Conservation (phyloP, 2,797 vertebrate species). For the Nothura maculosa region DNA sequence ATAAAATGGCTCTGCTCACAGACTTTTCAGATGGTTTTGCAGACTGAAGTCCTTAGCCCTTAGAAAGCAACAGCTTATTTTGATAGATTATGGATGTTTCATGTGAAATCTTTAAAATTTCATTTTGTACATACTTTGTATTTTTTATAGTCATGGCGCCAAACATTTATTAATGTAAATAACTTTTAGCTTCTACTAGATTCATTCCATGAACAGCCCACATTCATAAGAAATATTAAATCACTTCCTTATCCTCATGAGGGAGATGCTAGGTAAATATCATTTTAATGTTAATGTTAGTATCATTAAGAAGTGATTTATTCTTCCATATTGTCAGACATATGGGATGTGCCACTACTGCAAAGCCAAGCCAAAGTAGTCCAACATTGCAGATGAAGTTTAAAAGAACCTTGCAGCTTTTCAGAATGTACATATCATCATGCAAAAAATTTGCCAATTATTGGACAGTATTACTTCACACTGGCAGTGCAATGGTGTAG, state of each 20-base stretch:
- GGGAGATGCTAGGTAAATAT: background rate
- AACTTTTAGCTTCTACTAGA: background rate
- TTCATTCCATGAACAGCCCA: background rate
- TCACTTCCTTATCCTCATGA: background rate
- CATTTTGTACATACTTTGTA: background rate
- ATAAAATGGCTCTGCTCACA: background rate
- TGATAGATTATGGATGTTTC: background rate
- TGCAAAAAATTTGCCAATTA: background rate
- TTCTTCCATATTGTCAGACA: background rate
- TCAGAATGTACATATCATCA: background rate
- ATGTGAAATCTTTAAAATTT: background rate
- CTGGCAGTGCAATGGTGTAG: too few relatives aligned
- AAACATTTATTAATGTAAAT: background rate
- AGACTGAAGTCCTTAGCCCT: background rate
- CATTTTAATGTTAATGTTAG: background rate
- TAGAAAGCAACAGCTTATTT: background rate
- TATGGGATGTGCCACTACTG: background rate
- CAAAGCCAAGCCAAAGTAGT: background rate
- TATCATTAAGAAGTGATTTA: background rate
- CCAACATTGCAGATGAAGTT: background rate
- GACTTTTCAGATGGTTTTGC: background rate
- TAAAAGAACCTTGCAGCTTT: background rate
- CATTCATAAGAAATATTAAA: background rate
- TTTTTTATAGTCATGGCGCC: rapidly evolving
- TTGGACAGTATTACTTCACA: background rate